These are phyloP conservation scores for Platyscelio sp. DNA, from an alignment of 2,888 invertebrate species.

Conservation along the genomic window DNA sequence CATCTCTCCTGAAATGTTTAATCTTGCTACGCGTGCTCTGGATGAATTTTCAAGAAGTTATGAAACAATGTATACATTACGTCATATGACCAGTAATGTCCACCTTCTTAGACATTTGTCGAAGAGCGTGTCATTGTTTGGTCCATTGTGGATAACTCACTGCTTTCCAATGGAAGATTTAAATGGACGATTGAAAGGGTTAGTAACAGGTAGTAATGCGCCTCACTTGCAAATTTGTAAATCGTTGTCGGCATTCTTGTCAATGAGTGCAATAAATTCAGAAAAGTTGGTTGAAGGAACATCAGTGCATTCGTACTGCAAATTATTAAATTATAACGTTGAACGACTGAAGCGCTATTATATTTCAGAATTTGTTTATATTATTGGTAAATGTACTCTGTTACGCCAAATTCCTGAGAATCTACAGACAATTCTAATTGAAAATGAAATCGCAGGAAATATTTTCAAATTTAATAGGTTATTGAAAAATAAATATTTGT, in stretches of 20 bases:
- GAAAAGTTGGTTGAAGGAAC: constrained; percentile 8
- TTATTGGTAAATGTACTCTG: constrained; percentile 7
- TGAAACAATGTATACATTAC: constrained; percentile 65
- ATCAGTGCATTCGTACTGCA: background rate
- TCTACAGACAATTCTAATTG: background rate
- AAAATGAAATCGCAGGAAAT: background rate
- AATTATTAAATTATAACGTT: constrained; percentile 19
- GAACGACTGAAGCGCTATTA: constrained; percentile 22
- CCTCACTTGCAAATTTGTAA: too few relatives aligned
- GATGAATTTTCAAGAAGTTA: constrained; percentile 60
- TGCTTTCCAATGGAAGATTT: too few relatives aligned
- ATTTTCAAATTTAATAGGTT: background rate
- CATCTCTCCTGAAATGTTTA: constrained; percentile 50
- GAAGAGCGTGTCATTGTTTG: too few relatives aligned
- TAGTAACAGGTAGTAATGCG: too few relatives aligned
- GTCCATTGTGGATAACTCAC: too few relatives aligned
- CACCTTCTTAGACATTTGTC: too few relatives aligned
- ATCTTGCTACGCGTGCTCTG: constrained; percentile 37
- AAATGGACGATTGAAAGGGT: too few relatives aligned
- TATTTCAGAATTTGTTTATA: background rate
- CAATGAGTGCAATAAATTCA: too few relatives aligned
- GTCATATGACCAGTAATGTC: too few relatives aligned
- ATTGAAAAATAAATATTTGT: constrained; percentile 4
- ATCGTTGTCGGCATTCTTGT: too few relatives aligned
- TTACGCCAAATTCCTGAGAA: background rate